Percentiles rank a stretch among this genome's conserved stretches.
These are phyloP conservation scores for Melanocharis versteri DNA, from an alignment of 2,113 vertebrate genomes.

Conservation along the genomic window DNA sequence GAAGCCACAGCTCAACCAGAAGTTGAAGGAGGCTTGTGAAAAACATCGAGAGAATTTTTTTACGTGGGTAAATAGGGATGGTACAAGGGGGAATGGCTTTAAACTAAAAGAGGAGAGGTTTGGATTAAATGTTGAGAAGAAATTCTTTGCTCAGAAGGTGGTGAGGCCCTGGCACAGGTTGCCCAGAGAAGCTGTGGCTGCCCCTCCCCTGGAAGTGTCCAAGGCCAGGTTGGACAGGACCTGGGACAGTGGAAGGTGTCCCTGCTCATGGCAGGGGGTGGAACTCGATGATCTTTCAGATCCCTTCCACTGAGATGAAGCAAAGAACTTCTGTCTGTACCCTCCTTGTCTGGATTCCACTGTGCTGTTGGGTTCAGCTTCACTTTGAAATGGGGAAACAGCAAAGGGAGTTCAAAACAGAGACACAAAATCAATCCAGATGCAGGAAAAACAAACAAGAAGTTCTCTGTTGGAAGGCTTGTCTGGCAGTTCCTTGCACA, in stretches of 20 bases:
- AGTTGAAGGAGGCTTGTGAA: not conserved
- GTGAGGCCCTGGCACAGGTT: not conserved
- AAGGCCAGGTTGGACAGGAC: rapidly evolving
- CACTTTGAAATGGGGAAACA: not conserved
- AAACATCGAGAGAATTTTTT: not conserved
- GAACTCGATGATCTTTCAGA: not conserved
- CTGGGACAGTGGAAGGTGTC: not conserved
- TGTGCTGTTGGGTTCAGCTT: not conserved
- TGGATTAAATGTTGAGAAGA: not conserved
- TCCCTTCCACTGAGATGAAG: not conserved
- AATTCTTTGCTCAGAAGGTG: not conserved
- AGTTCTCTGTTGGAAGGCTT: not conserved
- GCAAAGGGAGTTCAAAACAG: not conserved
- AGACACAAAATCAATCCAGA: not conserved
- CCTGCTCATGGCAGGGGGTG: rapidly evolving
- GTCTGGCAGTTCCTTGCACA: not conserved
- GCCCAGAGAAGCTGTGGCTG: not conserved
- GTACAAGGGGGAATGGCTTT: not conserved
- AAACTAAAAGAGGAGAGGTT: not conserved
- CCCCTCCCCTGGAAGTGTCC: not conserved
- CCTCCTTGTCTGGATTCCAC: not conserved
- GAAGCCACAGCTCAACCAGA: not conserved
- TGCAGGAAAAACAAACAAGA: not conserved
- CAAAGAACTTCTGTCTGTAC: not conserved
- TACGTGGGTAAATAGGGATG: rapidly evolving